A percentile compares a stretch with the other conserved stretches of the same genome.
Conservation (phyloP, 2,888 invertebrate genomes). For the Iphiclides podalirius region DNA sequence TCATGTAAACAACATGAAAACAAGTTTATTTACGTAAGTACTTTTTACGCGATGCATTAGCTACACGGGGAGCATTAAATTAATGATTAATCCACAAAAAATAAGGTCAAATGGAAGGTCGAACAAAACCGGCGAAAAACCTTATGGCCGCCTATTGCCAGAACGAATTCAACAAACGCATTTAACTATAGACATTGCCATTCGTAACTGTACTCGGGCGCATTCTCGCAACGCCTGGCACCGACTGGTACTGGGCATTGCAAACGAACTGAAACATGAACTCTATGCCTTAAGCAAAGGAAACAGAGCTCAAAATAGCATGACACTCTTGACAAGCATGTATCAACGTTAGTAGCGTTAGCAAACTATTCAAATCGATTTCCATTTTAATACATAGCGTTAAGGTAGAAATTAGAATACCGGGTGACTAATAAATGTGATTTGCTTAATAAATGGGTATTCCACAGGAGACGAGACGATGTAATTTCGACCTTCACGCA, state of each 20-base stretch:
- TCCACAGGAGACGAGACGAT: too few relatives aligned
- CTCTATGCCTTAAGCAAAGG: conserved; percentile 30
- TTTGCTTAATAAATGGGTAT: too few relatives aligned
- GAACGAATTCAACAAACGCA: conserved; percentile 19
- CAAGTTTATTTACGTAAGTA: too few relatives aligned
- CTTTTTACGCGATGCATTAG: too few relatives aligned
- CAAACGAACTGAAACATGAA: conserved; percentile 27
- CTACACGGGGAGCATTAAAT: too few relatives aligned
- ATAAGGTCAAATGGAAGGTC: too few relatives aligned
- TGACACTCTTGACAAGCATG: conserved; percentile 14
- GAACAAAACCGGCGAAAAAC: too few relatives aligned
- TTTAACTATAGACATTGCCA: conserved; percentile 42
- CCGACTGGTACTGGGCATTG: conserved; percentile 53
- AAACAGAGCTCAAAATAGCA: conserved; percentile 34
- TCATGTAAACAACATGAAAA: too few relatives aligned
- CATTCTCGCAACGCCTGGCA: conserved; percentile 64
- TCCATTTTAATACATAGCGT: conserved; percentile 41
- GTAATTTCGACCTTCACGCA: neutral
- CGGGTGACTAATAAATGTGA: too few relatives aligned
- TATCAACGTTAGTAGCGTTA: conserved; percentile 14
- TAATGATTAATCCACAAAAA: too few relatives aligned
- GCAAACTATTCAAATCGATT: conserved; percentile 33
- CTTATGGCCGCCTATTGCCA: neutral
- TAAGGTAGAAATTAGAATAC: conserved; percentile 2
- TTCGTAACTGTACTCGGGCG: conserved; percentile 55